Percentiles rank a stretch among this genome's conserved stretches.
phyloP scores from a whole-genome alignment of 2,797 vertebrate genomes.

The Poecilia wingei region DNA sequence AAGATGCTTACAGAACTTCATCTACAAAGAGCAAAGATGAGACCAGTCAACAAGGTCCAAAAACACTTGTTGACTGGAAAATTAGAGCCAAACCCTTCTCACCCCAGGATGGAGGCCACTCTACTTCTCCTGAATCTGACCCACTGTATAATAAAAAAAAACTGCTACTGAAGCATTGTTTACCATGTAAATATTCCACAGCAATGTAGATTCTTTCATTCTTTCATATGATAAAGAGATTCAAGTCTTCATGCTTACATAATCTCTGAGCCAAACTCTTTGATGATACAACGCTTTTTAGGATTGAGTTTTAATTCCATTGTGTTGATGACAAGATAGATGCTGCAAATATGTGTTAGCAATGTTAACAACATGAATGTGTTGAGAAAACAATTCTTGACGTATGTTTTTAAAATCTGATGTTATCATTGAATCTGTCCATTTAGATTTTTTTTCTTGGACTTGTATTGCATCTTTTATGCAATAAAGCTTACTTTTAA shows the following conservation, averaged over 20 bases:
- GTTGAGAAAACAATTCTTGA: background rate
- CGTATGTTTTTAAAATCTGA: background rate
- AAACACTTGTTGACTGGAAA: background rate
- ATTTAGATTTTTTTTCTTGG: background rate
- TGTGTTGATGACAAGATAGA: background rate
- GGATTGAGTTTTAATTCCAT: conserved; percentile 19
- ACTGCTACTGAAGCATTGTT: background rate
- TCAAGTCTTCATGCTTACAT: background rate
- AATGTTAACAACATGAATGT: background rate
- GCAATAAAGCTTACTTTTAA: conserved; percentile 7
- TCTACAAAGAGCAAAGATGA: background rate
- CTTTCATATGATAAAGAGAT: background rate
- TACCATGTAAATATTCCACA: background rate
- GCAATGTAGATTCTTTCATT: background rate
- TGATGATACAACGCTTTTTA: background rate
- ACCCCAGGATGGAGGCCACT: background rate
- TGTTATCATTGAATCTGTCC: background rate
- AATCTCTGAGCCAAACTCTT: conserved; percentile 10
- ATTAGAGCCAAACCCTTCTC: background rate
- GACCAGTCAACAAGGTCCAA: no score
- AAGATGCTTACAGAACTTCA: background rate
- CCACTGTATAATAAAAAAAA: background rate
- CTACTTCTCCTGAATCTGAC: background rate
- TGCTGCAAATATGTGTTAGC: background rate
- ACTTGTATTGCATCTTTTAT: background rate